Evolutionary conservation across 2,113 vertebrate species (phyloP).

Genomic region (Calonectris borealis): DNA sequence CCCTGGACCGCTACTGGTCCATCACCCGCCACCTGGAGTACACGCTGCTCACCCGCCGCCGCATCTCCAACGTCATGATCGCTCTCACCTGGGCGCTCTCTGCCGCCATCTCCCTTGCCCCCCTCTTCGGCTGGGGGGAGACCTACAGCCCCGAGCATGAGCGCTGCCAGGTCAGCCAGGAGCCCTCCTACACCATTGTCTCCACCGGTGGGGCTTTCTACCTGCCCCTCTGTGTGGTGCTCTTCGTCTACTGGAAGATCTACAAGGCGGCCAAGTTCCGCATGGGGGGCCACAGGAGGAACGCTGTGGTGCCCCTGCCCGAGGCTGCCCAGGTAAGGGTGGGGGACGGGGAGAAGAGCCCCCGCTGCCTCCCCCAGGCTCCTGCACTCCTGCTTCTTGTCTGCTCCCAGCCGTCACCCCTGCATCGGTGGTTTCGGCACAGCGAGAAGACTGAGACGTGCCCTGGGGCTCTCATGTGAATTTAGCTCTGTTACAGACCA

Average conservation of each 20-base stretch:
- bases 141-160: conserved; percentile 81
- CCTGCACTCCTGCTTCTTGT: fast-evolving
- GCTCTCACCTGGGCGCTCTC: conserved; percentile 89
- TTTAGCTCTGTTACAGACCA: background rate
- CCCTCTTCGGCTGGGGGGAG: conserved; percentile 90
- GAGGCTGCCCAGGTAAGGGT: background rate
- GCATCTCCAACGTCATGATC: conserved; percentile 90
- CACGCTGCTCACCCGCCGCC: conserved; percentile 85
- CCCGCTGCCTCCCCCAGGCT: fast-evolving
- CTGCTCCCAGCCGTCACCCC: background rate
- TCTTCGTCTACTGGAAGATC: conserved; percentile 97
- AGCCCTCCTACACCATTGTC: conserved; percentile 89
- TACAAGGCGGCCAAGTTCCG: conserved; percentile 91
- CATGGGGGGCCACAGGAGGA: conserved; percentile 80
- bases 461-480: background rate
- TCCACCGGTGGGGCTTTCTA: conserved; percentile 94
- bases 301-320: conserved; percentile 71
- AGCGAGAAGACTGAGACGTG: background rate
- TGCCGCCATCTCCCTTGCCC: conserved; percentile 86
- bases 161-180: conserved; percentile 89
- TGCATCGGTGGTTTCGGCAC: fast-evolving
- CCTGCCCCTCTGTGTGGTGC: conserved; percentile 91
- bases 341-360: background rate
- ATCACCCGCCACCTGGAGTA: conserved; percentile 91
- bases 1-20: conserved; percentile 95